Evolutionary conservation across 2,888 invertebrate species (phyloP), one percentile per base, ranked within the genome.

Genomic region (Ashinkailepas kermadecensis): DNA sequence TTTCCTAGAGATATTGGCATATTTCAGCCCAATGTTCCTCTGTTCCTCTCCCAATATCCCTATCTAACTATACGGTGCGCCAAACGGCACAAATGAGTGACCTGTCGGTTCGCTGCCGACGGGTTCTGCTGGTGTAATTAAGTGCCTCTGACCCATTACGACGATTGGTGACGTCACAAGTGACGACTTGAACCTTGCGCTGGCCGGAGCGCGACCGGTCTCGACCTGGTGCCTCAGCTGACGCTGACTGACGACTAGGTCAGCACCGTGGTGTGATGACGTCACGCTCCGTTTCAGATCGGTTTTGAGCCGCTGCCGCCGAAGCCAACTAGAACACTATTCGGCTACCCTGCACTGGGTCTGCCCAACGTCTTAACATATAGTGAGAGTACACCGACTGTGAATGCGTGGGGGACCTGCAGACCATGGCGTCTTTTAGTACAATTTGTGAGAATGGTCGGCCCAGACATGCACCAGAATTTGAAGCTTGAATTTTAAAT

Each of bases 351-450:
- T 84, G 93, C 93, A 83, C 90, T 95, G 87, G 92, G 92, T 87
- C 90, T 96, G 88, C 96, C 97, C 84, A 96, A 95, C 89, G 92
- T 95, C 86, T 94, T 96, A 88, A 92, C 94, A 89, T 97, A 97
- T 88, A 91, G 94, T 93, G 89, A 87, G 83, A 82, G 57, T 9
- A 13, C 3, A 25, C 0, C 15, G 13, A 15, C 56, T 56, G 23
- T 13, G 10, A 9, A 18, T 62, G 58, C 78, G 12, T n/a, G 59
- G 70, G 57, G 23, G 23, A n/a, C 54, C 64, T 54, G 57, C 7
- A 65, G 6, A 6, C n/a, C 4, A 57, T 57, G 58, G 9, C 58
- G 12, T 67, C 10, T 65, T 65, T 0, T 23, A 4, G 21, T n/a
- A 10, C 6, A n/a, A 8, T n/a, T 65, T 65, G n/a, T 65, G n/a